Evolutionary conservation across 2,888 invertebrate species (phyloP).

Genomic region (Drosophila algonquin): DNA sequence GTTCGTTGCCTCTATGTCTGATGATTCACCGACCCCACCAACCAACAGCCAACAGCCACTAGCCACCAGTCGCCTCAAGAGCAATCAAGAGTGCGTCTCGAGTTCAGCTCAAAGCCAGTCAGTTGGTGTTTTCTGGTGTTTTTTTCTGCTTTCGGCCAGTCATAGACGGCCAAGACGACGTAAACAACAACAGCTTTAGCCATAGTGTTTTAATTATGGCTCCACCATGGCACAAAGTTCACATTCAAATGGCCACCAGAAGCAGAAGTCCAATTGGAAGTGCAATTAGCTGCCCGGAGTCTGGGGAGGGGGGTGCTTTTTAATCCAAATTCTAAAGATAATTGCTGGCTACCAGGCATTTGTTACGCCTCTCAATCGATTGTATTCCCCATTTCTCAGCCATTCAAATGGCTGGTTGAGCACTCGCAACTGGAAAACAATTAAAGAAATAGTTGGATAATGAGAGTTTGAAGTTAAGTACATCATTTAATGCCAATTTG

Average conservation of each 20-base stretch:
- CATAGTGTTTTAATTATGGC: slow-evolving; percentile 39
- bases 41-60: neutral
- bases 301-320: slow-evolving; percentile 13
- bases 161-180: slow-evolving; percentile 6
- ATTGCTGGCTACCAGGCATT: slow-evolving; percentile 45
- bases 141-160: slow-evolving; percentile 16
- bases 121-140: slow-evolving; percentile 6
- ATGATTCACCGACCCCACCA: slow-evolving; percentile 38
- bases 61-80: slow-evolving; percentile 22
- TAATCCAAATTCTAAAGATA: slow-evolving; percentile 35
- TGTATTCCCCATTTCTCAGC: slow-evolving; percentile 39
- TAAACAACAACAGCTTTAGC: slow-evolving; percentile 9
- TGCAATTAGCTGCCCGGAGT: slow-evolving; percentile 26
- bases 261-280: neutral
- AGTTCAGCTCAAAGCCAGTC: slow-evolving; percentile 36
- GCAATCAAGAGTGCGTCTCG: slow-evolving; percentile 24
- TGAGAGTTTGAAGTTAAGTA: slow-evolving; percentile 49
- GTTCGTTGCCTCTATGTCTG: slow-evolving; percentile 43
- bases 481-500: slow-evolving; percentile 46
- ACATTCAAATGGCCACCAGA: slow-evolving; percentile 33
- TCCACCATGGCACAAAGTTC: slow-evolving; percentile 38
- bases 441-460: slow-evolving; percentile 39
- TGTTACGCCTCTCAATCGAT: slow-evolving; percentile 61
- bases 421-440: slow-evolving; percentile 9
- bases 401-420: slow-evolving; percentile 26